Evolutionary conservation across 2,888 invertebrate genomes (phyloP), one percentile per base, ranked within the genome.

Genomic region (Malthinus flaveolus): DNA sequence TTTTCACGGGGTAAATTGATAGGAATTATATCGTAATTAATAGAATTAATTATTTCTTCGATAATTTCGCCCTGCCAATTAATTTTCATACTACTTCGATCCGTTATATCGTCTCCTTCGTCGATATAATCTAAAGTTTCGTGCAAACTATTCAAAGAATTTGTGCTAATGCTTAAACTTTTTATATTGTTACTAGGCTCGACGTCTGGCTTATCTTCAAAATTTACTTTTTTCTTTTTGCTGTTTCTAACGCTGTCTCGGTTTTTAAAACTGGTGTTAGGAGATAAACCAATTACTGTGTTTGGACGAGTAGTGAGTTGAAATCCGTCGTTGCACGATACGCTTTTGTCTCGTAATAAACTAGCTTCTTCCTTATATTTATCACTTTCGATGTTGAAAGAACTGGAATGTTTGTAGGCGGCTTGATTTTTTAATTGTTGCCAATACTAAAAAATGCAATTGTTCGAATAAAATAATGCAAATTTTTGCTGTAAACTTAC

Each of bases 281-380:
- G 56, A 32, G 73, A 63, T 45, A 74, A 56, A 12, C 76, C 76
- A 33, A 76, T 75, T 10, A 78, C 77, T 1, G 90, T 89, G 56
- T 87, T 86, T 3, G 90, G 88, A 7, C 89, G 80, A 12, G 86
- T 85, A 0, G 86, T 82, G 55, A 84, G 82, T 76, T 91, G 87
- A 52, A 91, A 78, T 1, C 90, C 90, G 61, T 88, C 86, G 67
- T 89, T 89, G 75, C 87, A 90, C 12, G 91, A 90, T 13, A 87
- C 87, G 33, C 91, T 90, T 81, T 91, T 91, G 72, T 91, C 91
- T 67, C 88, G 86, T 15, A 90, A 84, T 60, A 83, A 81, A 57
- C 79, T 78, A 53, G 81, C 81, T 52, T 82, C 81, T 31, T 81
- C 80, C 52, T 71, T 70, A 54, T 76, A 74, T 63, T 70, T 75